phyloP scores from a whole-genome alignment of 2,113 vertebrate genomes.

The Pseudolaguvia tuberculata region DNA sequence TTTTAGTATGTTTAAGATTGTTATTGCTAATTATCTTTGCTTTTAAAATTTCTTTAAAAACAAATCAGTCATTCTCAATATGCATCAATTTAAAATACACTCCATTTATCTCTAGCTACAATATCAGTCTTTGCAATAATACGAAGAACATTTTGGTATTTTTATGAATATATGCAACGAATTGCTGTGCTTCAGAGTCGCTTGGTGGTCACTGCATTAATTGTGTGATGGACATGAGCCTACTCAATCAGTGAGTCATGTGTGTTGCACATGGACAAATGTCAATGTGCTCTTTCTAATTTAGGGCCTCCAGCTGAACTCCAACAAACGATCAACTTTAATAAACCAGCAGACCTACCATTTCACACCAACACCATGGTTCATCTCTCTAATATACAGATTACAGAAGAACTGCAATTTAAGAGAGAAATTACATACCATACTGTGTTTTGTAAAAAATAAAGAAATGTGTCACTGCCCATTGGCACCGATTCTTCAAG shows the following conservation, averaged over 20 bases:
- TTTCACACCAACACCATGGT: conserved; percentile 45
- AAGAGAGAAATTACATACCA: neutral
- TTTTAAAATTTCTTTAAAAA: conserved; percentile 30
- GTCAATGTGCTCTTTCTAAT: conserved; percentile 59
- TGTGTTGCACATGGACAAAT: conserved; percentile 52
- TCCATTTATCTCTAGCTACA: conserved; percentile 25
- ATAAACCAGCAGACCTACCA: conserved; percentile 76
- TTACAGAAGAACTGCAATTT: conserved; percentile 30
- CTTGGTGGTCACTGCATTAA: conserved; percentile 27
- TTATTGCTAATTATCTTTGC: conserved; percentile 42
- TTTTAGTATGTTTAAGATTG: conserved; percentile 18
- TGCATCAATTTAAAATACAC: neutral
- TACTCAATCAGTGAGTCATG: conserved; percentile 24
- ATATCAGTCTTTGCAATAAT: conserved; percentile 6
- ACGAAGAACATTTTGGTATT: neutral
- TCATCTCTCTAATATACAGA: conserved; percentile 29
- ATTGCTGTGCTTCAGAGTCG: conserved; percentile 28
- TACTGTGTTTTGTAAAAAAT: neutral
- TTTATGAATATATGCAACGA: neutral
- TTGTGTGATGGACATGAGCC: conserved; percentile 12
- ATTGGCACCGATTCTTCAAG: neutral
- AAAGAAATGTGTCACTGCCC: neutral
- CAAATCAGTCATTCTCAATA: neutral
- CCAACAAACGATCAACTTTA: conserved; percentile 67
- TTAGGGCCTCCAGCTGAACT: conserved; percentile 73